phyloP scores from a whole-genome alignment of 2,888 invertebrate genomes.

The Oscheius myriophilus region DNA sequence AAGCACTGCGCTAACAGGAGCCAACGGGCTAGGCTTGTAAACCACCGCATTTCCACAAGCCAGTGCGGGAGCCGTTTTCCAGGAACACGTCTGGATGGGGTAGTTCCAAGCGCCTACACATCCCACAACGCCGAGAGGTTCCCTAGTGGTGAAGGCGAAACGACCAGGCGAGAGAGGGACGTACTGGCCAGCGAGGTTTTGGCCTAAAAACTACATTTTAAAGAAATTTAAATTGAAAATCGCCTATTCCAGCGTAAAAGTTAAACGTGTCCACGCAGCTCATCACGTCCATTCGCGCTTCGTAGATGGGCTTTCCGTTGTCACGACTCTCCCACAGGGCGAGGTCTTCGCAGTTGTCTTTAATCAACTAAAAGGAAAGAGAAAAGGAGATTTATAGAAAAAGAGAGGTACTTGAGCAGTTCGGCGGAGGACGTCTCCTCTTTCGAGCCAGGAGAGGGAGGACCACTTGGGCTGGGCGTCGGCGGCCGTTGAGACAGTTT shows the following conservation, averaged over 20 bases:
- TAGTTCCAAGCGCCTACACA: constrained; percentile 64
- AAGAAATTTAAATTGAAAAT: too few relatives aligned
- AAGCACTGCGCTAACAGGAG: constrained; percentile 75
- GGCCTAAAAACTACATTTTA: constrained; percentile 14
- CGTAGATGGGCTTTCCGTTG: constrained; percentile 76
- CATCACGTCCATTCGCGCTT: constrained; percentile 75
- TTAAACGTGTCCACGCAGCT: constrained; percentile 75
- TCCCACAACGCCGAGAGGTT: constrained; percentile 67
- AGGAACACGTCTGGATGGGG: constrained; percentile 65
- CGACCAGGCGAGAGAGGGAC: constrained; percentile 41
- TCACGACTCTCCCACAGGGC: constrained; percentile 73
- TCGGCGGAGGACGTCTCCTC: constrained; percentile 58
- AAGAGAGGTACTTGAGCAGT: constrained; percentile 57
- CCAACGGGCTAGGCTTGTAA: constrained; percentile 76
- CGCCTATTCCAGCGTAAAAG: constrained; percentile 73
- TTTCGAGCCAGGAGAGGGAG: constrained; percentile 34
- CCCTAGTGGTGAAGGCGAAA: constrained; percentile 65
- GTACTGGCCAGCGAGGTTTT: constrained; percentile 18
- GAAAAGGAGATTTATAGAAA: too few relatives aligned
- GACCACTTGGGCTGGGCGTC: constrained; percentile 43
- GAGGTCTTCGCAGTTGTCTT: constrained; percentile 72
- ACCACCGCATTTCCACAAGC: constrained; percentile 76
- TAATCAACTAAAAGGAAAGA: constrained; percentile 37
- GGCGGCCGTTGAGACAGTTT: constrained; percentile 35
- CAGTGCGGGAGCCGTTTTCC: constrained; percentile 72